Percentiles rank a stretch among this genome's conserved stretches.
Evolutionary conservation across 2,888 invertebrate species (phyloP).

Genomic region (Idaea dimidiata): DNA sequence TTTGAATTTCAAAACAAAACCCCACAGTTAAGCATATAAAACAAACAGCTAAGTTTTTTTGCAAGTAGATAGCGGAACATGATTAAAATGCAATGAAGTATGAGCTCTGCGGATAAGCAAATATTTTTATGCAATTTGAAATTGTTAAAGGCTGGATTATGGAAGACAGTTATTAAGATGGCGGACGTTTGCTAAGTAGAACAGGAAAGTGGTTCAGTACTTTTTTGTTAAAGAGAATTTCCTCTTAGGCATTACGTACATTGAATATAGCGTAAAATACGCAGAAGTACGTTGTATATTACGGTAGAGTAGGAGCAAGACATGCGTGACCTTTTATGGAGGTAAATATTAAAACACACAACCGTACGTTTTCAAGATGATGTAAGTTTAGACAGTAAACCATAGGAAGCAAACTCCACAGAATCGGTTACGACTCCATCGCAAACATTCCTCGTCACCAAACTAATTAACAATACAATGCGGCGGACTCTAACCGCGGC

Average conservation of each 20-base stretch:
- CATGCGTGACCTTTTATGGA: neutral
- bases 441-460: slow-evolving; percentile 13
- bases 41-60: neutral
- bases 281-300: neutral
- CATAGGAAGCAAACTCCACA: neutral
- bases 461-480: slow-evolving; percentile 69
- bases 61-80: neutral
- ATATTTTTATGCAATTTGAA: slow-evolving; percentile 1
- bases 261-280: neutral
- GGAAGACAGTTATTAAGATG: neutral
- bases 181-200: neutral
- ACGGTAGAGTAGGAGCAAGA: neutral
- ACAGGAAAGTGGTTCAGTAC: neutral
- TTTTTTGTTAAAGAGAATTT: neutral
- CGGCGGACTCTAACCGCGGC: slow-evolving; percentile 40
- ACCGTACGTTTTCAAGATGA: neutral
- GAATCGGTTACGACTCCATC: slow-evolving; percentile 2
- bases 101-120: neutral
- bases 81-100: neutral
- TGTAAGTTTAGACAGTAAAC: neutral
- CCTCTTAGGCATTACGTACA: neutral
- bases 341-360: neutral
- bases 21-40: neutral
- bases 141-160: neutral
- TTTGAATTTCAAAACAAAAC: neutral